Evolutionary conservation across 2,113 vertebrate genomes (phyloP), one percentile per base, ranked within the genome.

Genomic region (Microtus richardsoni): DNA sequence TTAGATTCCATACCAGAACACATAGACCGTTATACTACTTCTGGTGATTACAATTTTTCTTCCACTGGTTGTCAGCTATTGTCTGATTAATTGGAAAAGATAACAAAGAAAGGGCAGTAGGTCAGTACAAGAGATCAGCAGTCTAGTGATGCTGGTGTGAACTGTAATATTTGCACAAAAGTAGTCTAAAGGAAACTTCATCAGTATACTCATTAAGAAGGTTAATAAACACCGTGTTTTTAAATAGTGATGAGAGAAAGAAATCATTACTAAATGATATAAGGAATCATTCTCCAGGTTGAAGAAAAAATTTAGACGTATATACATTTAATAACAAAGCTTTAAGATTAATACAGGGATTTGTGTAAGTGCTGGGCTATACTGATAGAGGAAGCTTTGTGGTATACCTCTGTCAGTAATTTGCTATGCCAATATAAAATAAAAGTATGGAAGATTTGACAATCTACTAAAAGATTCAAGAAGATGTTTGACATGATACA

Each of bases 281-380:
- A 49, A 39, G 66, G 17, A 95, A 86, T 92, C 62, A 95, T 91
- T 95, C 5, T 70, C 36, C 21, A 39, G 21, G 30, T 94, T 75
- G 66, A 0, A 82, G 75, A 89, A 71, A 78, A n/a, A 86, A 80
- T 89, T 44, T 92, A 87, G 80, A 89, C 17, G 10, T 49, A 79
- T 14, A 44, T 86, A 30, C 11, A 54, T 89, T 33, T 70, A 74
- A 86, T 95, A 93, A 62, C 3, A 93, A 39, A 85, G 4, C 5
- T 92, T 95, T 96, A 94, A 95, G 94, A 44, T 52, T 95, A 80
- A 85, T 92, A n/a, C 4, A 92, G 94, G 91, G 87, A 47, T 71
- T 79, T 77, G 93, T 9, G 5, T 82, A 94, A 82, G n/a, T 86
- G 47, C 13, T 74, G 91, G 68, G 49, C 75, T 70, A 80, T 96